phyloP scores from a whole-genome alignment of 2,113 vertebrate species.

The Paratilapia polleni region DNA sequence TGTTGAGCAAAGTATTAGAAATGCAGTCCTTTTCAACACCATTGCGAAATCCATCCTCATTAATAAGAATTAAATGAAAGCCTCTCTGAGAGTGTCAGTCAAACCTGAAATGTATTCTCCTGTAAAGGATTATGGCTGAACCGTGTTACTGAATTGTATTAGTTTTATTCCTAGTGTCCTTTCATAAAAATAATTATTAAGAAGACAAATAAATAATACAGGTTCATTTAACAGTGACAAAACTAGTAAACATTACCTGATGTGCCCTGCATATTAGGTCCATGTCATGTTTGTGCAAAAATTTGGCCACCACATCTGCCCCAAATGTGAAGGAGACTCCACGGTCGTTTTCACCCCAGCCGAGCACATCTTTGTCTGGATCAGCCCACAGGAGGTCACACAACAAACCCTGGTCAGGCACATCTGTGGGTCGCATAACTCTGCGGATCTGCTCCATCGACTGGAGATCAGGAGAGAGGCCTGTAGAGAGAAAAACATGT shows the following conservation, averaged over 20 bases:
- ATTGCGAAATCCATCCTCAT: accelerated
- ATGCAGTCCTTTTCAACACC: neutral
- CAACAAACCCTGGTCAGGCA: constrained; percentile 85
- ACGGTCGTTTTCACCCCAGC: constrained; percentile 85
- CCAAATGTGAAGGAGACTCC: constrained; percentile 85
- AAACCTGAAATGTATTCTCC: neutral
- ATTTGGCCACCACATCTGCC: constrained; percentile 85
- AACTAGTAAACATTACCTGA: constrained; percentile 71
- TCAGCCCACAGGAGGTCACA: constrained; percentile 97
- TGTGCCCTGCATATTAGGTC: constrained; percentile 87
- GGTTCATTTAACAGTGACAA: neutral
- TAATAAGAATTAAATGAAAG: neutral
- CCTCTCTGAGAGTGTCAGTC: neutral
- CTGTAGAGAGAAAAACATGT: constrained; percentile 28
- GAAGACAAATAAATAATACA: neutral
- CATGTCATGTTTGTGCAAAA: constrained; percentile 87
- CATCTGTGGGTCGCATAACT: constrained; percentile 96
- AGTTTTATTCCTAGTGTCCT: neutral
- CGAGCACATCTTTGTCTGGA: constrained; percentile 91
- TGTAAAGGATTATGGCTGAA: neutral
- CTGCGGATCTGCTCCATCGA: constrained; percentile 90
- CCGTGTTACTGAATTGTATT: neutral
- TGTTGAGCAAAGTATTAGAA: neutral
- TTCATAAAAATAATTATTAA: neutral
- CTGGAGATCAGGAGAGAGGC: constrained; percentile 84